These are phyloP conservation scores for Scomber scombrus DNA, from an alignment of 2,113 vertebrate species.

Conservation along the genomic window DNA sequence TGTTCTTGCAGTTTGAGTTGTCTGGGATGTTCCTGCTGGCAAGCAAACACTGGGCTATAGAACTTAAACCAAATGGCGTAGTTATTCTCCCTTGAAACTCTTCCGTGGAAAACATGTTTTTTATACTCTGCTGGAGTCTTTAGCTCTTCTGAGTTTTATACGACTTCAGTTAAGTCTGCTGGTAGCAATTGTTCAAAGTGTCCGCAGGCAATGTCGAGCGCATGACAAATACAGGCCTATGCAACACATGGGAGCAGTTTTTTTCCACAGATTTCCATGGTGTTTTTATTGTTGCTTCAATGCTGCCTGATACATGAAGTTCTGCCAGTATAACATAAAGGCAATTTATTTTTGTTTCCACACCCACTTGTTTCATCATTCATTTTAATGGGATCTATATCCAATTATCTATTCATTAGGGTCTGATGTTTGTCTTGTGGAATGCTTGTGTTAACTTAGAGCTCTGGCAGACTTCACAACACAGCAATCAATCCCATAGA, in stretches of 20 bases:
- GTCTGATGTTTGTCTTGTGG: conserved; percentile 62
- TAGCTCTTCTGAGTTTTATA: conserved; percentile 27
- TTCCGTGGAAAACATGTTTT: conserved; percentile 42
- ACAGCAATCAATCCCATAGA: conserved; percentile 65
- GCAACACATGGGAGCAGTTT: conserved; percentile 43
- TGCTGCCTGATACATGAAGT: conserved; percentile 37
- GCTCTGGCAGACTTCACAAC: conserved; percentile 50
- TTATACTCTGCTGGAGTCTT: conserved; percentile 13
- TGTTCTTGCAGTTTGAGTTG: conserved; percentile 40
- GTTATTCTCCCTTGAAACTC: conserved; percentile 39
- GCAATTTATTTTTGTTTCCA: conserved; percentile 53
- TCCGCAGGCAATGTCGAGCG: neutral
- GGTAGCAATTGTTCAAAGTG: conserved; percentile 41
- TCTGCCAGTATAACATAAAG: conserved; percentile 35
- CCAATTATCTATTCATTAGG: conserved; percentile 72
- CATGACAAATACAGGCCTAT: conserved; percentile 42
- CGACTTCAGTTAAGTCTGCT: conserved; percentile 29
- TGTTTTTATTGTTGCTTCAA: conserved; percentile 25
- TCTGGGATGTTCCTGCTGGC: conserved; percentile 45
- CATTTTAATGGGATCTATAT: conserved; percentile 65
- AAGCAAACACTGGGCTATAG: conserved; percentile 32
- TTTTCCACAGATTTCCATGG: conserved; percentile 23
- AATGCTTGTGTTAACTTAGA: conserved; percentile 50
- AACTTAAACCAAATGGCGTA: conserved; percentile 42
- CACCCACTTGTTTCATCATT: conserved; percentile 55